Evolutionary conservation across 2,888 invertebrate genomes (phyloP).

Genomic region (Syritta pipiens): DNA sequence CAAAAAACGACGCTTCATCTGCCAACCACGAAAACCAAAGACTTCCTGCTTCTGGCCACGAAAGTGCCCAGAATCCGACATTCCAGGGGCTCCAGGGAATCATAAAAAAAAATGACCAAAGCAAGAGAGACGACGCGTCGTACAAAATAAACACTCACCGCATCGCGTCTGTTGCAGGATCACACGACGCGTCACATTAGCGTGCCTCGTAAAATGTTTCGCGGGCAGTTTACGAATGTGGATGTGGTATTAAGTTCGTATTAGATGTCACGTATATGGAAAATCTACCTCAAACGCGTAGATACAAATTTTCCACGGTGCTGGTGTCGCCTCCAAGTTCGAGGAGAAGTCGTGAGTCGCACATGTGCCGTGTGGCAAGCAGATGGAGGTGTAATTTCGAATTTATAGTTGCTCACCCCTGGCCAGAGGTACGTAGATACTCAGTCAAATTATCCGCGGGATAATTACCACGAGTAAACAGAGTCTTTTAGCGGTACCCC

Average conservation of each 20-base stretch:
- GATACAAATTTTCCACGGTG: neutral
- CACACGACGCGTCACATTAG: no score
- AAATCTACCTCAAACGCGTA: slow-evolving; percentile 13
- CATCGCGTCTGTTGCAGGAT: neutral
- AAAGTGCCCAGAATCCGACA: slow-evolving; percentile 32
- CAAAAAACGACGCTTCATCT: no score
- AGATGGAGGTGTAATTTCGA: slow-evolving; percentile 1
- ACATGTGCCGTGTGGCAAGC: slow-evolving; percentile 9
- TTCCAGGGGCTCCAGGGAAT: slow-evolving; percentile 43
- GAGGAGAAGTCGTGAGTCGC: slow-evolving; percentile 21
- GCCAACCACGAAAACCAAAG: slow-evolving; percentile 31
- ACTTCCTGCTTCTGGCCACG: slow-evolving; percentile 57
- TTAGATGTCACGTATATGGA: slow-evolving; percentile 28
- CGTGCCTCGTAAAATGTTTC: neutral
- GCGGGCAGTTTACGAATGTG: neutral
- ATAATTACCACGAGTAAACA: slow-evolving; percentile 49
- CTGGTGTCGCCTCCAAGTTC: slow-evolving; percentile 37
- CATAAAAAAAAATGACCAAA: slow-evolving; percentile 41
- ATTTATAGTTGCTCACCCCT: slow-evolving; percentile 27
- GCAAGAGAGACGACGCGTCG: no score
- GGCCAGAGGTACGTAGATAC: no score
- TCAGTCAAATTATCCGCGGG: slow-evolving; percentile 45
- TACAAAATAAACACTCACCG: slow-evolving; percentile 3
- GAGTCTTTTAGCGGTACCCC: slow-evolving; percentile 32
- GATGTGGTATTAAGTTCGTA: slow-evolving; percentile 4